These are phyloP conservation scores for Metopolophium dirhodum DNA, from an alignment of 1,140 invertebrate species.

Conservation along the genomic window DNA sequence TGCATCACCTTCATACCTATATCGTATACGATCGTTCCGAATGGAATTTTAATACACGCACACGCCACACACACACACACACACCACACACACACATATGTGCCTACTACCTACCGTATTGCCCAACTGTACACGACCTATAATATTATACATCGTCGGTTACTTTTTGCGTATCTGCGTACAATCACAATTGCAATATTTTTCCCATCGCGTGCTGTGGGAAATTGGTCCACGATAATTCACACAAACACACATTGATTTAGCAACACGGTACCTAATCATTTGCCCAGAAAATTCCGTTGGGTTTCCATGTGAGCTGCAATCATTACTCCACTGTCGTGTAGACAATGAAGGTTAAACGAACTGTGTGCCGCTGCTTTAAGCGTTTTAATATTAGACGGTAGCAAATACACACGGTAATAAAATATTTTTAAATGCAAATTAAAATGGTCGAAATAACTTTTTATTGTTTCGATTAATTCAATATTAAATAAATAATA, in stretches of 20 bases:
- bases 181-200: conserved; percentile 9
- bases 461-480: background rate
- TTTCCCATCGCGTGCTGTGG: conserved; percentile 43
- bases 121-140: background rate
- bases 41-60: background rate
- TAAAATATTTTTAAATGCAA: too few relatives aligned
- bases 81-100: background rate
- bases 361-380: background rate
- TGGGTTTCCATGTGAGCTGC: background rate
- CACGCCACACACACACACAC: background rate
- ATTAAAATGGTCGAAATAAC: background rate
- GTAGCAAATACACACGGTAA: background rate
- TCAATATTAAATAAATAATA: background rate
- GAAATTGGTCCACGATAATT: conserved; percentile 44
- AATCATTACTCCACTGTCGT: background rate
- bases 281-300: background rate
- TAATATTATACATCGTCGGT: background rate
- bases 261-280: background rate
- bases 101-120: background rate
- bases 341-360: background rate
- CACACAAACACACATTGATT: background rate
- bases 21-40: background rate
- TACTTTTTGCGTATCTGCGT: background rate
- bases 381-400: background rate
- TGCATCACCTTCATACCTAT: conserved; percentile 21